Percentiles rank a stretch among this genome's conserved stretches.
Conservation (phyloP, 2,797 vertebrate species). For the Scarus forsteni region DNA sequence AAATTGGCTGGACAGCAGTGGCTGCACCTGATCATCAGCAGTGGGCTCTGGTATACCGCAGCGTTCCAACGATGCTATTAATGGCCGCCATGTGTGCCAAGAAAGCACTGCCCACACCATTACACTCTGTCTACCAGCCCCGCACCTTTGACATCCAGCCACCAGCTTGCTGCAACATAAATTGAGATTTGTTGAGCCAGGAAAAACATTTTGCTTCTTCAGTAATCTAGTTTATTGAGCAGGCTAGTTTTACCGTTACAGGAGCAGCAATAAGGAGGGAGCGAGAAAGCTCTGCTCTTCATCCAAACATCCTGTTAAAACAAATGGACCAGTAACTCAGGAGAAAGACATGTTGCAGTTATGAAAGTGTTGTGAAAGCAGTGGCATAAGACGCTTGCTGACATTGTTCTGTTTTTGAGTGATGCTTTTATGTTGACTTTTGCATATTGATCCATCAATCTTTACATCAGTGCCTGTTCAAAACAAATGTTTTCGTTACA, state of each 20-base stretch:
- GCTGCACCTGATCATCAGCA: conserved; percentile 35
- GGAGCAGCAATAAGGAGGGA: neutral
- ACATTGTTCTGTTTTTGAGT: neutral
- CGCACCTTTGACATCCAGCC: conserved; percentile 23
- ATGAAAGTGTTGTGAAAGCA: neutral
- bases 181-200: neutral
- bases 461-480: too few relatives aligned
- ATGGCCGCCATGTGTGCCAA: conserved; percentile 31
- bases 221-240: neutral
- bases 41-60: conserved; percentile 9
- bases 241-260: neutral
- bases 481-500: too few relatives aligned
- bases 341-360: neutral
- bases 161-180: conserved; percentile 12
- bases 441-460: too few relatives aligned
- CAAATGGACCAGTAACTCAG: neutral
- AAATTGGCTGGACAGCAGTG: conserved; percentile 10
- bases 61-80: conserved; percentile 28
- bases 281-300: neutral
- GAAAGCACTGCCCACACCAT: conserved; percentile 24
- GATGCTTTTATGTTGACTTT: too few relatives aligned
- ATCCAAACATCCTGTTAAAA: neutral
- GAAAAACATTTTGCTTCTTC: conserved; percentile 5
- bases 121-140: conserved; percentile 22
- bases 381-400: neutral